Evolutionary conservation across 2,797 vertebrate genomes (phyloP), one percentile per base, ranked within the genome.

Genomic region (Pangasius djambal): DNA sequence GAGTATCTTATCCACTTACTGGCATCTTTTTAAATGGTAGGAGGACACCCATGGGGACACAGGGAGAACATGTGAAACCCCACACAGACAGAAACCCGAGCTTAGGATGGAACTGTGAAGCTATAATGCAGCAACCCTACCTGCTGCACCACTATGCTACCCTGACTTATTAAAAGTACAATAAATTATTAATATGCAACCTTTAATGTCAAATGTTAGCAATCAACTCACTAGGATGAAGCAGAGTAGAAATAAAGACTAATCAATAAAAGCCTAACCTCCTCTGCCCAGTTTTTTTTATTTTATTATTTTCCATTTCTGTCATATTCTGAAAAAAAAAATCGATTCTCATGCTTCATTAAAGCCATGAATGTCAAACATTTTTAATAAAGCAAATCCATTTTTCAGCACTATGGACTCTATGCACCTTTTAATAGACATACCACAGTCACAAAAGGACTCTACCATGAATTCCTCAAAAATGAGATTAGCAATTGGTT

Each of bases 101-200:
- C 81, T 83, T 37, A 28, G 61, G 82, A 34, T 82, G 20, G 34
- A 59, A 37, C 4, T 20, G 55, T 37, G 31, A 59, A 83, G 25
- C 61, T 63, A 7, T 28, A 22, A 63, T 13, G 18, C n/a, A 5
- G 20, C 55, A 52, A n/a, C 25, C 48, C 72, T 15, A 77, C 28
- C 48, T 18, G 75, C 28, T n/a, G 31, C 77, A 34, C n/a, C 77
- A 57, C n/a, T 2, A 20, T 4, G n/a, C 16, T 22, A 34, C 18
- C 78, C 10, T 6, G 61, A 48, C 40, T 65, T 48, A 67, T 84
- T 67, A 67, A 48, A 63, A 50, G 18, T 5, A 13, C 1, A 3
- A 4, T 84, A 34, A 69, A 84, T 84, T 84, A 84, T 84, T 84
- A 67, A 84, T 31, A 22, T 50, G 16, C 83, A 69, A 67, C 83